These are phyloP conservation scores for Xenus cinereus DNA, from an alignment of 2,113 vertebrate genomes.

Conservation along the genomic window DNA sequence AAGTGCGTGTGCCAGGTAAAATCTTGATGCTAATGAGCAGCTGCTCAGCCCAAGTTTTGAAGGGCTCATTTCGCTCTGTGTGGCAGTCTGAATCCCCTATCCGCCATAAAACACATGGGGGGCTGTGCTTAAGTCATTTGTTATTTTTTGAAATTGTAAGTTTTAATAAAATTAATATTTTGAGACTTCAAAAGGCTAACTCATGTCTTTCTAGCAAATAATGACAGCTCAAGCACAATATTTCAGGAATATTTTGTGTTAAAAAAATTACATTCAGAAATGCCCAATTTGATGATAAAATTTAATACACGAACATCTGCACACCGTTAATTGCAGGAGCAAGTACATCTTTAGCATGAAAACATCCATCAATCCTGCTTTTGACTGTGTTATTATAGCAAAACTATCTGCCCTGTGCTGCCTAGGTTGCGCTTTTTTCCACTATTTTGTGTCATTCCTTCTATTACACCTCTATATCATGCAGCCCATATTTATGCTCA, in stretches of 20 bases:
- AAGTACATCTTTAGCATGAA: neutral
- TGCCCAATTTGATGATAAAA: neutral
- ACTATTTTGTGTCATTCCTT: neutral
- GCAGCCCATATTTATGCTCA: neutral
- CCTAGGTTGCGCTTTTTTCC: neutral
- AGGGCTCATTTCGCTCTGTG: neutral
- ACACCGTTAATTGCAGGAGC: neutral
- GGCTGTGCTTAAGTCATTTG: neutral
- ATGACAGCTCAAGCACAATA: neutral
- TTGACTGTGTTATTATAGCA: neutral
- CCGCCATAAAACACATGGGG: neutral
- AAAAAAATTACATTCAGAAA: neutral
- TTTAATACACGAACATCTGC: neutral
- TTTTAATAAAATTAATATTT: neutral
- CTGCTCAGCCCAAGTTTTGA: neutral
- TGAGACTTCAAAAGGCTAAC: neutral
- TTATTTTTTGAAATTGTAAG: neutral
- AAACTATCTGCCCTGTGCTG: neutral
- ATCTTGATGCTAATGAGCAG: constrained; percentile 36
- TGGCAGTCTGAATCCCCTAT: neutral
- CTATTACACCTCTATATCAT: neutral
- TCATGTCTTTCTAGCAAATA: neutral
- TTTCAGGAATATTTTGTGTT: neutral
- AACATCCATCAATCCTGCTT: neutral
- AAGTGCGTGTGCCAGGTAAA: constrained; percentile 24